Percentiles rank a stretch among this genome's conserved stretches.
Evolutionary conservation across 1,140 invertebrate genomes (phyloP).

Genomic region (Drosophila chauvacae): DNA sequence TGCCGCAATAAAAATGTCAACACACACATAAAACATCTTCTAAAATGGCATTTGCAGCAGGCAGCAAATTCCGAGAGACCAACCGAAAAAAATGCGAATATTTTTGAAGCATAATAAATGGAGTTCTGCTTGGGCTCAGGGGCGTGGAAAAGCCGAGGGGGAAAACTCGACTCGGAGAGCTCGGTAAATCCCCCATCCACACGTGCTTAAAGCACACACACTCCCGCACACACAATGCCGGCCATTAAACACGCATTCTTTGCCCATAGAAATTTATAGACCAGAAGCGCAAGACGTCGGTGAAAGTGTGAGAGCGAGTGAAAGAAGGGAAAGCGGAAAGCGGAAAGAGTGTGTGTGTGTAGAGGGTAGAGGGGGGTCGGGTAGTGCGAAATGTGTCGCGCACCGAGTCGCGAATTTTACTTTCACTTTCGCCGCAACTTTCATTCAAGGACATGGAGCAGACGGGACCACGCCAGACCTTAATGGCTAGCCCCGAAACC

Average conservation of each 20-base stretch:
- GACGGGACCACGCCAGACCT: slow-evolving; percentile 35
- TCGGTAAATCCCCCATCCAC: slow-evolving; percentile 35
- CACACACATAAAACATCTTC: slow-evolving; percentile 82
- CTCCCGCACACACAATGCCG: slow-evolving; percentile 66
- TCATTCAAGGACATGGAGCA: slow-evolving; percentile 53
- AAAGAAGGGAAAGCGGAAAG: slow-evolving; percentile 57
- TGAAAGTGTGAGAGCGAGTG: slow-evolving; percentile 54
- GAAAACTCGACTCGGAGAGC: slow-evolving; percentile 34
- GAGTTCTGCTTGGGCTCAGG: slow-evolving; percentile 33
- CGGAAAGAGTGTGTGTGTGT: slow-evolving; percentile 16
- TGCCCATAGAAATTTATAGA: slow-evolving; percentile 82
- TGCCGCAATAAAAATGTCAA: slow-evolving; percentile 83
- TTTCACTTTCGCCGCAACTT: slow-evolving; percentile 47
- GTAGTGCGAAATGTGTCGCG: slow-evolving; percentile 70
- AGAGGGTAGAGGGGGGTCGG: slow-evolving; percentile 1
- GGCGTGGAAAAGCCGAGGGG: slow-evolving; percentile 5
- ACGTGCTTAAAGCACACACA: slow-evolving; percentile 67
- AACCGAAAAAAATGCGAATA: slow-evolving; percentile 39
- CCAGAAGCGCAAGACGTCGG: slow-evolving; percentile 67
- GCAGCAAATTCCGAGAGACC: slow-evolving; percentile 61
- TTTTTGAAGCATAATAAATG: slow-evolving; percentile 81
- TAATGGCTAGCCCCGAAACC: slow-evolving; percentile 29
- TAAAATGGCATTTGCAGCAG: slow-evolving; percentile 80
- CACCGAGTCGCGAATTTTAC: slow-evolving; percentile 58
- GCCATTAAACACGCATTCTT: slow-evolving; percentile 83